Base-by-base conservation (phyloP, 2,113 vertebrate genomes). In the Glareola pratincola region DNA sequence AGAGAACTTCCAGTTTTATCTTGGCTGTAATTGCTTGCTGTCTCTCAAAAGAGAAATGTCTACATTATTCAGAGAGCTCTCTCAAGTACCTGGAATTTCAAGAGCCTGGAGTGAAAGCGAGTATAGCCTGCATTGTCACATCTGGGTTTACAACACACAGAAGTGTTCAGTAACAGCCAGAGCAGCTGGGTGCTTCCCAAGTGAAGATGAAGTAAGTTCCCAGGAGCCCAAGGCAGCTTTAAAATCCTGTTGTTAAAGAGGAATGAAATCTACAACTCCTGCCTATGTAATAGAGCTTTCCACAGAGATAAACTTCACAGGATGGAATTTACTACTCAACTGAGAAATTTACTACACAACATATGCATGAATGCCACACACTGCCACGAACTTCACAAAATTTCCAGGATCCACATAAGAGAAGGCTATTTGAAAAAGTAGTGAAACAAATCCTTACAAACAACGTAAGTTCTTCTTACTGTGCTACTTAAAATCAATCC, bases 51-150 rank as follows among this genome's bases (percentile, higher is more conserved):
- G 43, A 12, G 3, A 75, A 41, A 78, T 27, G 39, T 48, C 15
- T 76, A 14, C 23, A 32, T 89, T 60, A 62, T 62, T 48, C 45
- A 75, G 56, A 74, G 92, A 67, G 41, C 37, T 34, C 37, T 80
- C 34, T 90, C 69, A 77, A 97, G 86, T 26, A 85, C 30, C 7
- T 50, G 95, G 91, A 92, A 95, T 92, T 83, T 95, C 84, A 92
- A 94, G 91, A 79, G 73, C 37, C 73, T 82, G 73, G 48, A 94
- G 67, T 45, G 77, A 90, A 76, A 79, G 60, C 0, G 1, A 77
- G 56, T 12, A n/a, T 8, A 87, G 76, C 24, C 64, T 64, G 57
- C n/a, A 62, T 18, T 50, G 76, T 76, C 95, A 79, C 14, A 16
- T 45, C 51, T 57, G 69, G n/a, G 45, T 78, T 96, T 91, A 82